Conservation (phyloP, 2,797 vertebrate species). For the Pogonophryne albipinna region DNA sequence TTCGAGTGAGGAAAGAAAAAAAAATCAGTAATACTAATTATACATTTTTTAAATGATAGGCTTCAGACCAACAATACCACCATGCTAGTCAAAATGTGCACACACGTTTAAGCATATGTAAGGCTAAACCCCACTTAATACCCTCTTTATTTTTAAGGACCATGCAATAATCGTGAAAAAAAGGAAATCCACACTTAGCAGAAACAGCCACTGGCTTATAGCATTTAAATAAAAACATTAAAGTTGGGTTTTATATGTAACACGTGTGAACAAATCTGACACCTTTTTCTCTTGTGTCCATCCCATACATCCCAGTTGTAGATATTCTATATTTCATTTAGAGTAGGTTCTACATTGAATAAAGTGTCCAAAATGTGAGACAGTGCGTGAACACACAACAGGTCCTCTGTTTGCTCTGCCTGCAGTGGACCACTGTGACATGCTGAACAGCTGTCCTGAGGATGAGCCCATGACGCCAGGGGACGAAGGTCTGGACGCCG, state of each 20-base stretch:
- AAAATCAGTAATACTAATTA: too few relatives aligned
- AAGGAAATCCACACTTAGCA: too few relatives aligned
- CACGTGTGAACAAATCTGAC: background rate
- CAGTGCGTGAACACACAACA: constrained; percentile 32
- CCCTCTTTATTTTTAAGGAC: too few relatives aligned
- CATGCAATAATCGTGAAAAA: too few relatives aligned
- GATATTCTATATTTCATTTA: background rate
- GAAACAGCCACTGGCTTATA: too few relatives aligned
- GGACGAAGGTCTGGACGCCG: constrained; percentile 93
- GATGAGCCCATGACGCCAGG: constrained; percentile 92
- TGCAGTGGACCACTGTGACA: constrained; percentile 91
- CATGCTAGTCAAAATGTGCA: too few relatives aligned
- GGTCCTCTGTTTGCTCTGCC: constrained; percentile 45
- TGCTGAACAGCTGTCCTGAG: constrained; percentile 92
- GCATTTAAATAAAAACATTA: background rate
- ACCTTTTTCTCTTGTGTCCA: background rate
- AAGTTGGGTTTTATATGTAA: background rate
- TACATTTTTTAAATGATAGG: too few relatives aligned
- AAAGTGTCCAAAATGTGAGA: constrained; percentile 4
- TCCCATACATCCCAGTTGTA: background rate
- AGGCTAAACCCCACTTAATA: too few relatives aligned
- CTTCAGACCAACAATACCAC: too few relatives aligned
- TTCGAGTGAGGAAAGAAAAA: too few relatives aligned
- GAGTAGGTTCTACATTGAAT: background rate
- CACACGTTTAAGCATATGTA: too few relatives aligned